Base-by-base conservation (phyloP, 1,140 invertebrate genomes). In the Cecropterus lyciades region DNA sequence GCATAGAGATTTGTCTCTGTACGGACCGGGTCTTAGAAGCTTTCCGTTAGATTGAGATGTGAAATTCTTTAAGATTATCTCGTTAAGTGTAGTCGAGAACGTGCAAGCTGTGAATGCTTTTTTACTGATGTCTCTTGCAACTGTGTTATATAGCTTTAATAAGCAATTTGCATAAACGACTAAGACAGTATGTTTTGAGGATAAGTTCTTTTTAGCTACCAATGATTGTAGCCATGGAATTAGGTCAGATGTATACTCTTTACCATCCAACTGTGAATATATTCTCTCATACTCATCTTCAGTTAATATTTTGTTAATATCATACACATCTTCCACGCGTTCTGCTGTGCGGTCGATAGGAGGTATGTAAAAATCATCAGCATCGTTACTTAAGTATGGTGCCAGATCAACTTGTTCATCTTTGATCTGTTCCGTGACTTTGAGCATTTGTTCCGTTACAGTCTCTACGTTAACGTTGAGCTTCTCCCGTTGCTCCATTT, bases 311-410 rank as follows among this genome's bases (percentile, higher is more conserved):
- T 79, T 73, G 15, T 83, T 53, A 9, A 87, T 57, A 42, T 81
- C 70, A 52, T 88, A 90, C 0, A 91, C 77, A 10, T 79, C 65
- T 15, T 81, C 73, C 5, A 72, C 72, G 30, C 60, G 71, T 8
- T 64, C 56, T 1, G 87, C 87, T 10, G 74, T 66, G 42, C 85
- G 68, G 20, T 91, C 74, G 8, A 88, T 88, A 0, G 78, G 67
- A 5, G 87, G 89, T 74, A 90, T 77, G 46, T 89, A 89, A 24
- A 88, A 82, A 14, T 89, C 84, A 45, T 91, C 86, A 0, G 81
- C 72, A 64, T 88, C 67, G 4, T 49, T 66, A 7, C 8, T 17
- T 20, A 79, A 80, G 10, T 88, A 88, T 0, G 70, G 64, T 0
- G 86, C 73, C 33, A 88, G 24, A 62, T 90, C 87, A 7, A 86